Percentiles rank a stretch among this genome's conserved stretches.
Evolutionary conservation across 2,797 vertebrate genomes (phyloP).

Genomic region (Pseudomugil gertrudae): DNA sequence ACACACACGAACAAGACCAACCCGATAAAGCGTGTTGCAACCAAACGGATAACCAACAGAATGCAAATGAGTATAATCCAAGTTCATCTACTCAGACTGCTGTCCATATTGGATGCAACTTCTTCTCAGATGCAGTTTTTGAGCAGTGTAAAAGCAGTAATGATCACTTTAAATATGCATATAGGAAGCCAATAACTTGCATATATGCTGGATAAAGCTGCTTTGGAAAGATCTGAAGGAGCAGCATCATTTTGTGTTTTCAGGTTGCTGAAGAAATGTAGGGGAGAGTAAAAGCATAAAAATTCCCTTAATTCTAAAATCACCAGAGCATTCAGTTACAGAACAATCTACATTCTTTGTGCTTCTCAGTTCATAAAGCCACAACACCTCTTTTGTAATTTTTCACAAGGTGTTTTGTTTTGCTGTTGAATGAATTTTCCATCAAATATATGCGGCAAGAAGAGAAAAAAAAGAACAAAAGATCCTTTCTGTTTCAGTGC

Average conservation of each 20-base stretch:
- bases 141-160: slow-evolving; percentile 4
- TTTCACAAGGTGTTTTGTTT: background rate
- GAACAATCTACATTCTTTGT: background rate
- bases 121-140: slow-evolving; percentile 13
- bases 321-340: background rate
- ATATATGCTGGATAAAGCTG: slow-evolving; percentile 5
- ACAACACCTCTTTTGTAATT: background rate
- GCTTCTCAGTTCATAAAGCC: background rate
- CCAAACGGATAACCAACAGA: slow-evolving; percentile 45
- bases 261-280: background rate
- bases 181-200: background rate
- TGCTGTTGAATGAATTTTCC: slow-evolving; percentile 15
- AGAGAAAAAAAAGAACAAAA: slow-evolving; percentile 1
- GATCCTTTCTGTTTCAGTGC: slow-evolving; percentile 1
- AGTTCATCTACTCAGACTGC: slow-evolving; percentile 54
- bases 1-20: slow-evolving; percentile 8
- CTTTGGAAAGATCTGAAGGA: background rate
- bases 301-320: background rate
- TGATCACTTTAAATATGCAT: slow-evolving; percentile 18
- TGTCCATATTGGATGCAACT: slow-evolving; percentile 30
- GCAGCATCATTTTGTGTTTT: background rate
- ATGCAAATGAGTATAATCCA: slow-evolving; percentile 64
- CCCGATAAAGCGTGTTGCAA: slow-evolving; percentile 22
- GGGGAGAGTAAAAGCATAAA: background rate
- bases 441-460: slow-evolving; percentile 20